A percentile compares a stretch with the other conserved stretches of the same genome.
Conservation (phyloP, 2,113 vertebrate species). For the Myotis yumanensis region DNA sequence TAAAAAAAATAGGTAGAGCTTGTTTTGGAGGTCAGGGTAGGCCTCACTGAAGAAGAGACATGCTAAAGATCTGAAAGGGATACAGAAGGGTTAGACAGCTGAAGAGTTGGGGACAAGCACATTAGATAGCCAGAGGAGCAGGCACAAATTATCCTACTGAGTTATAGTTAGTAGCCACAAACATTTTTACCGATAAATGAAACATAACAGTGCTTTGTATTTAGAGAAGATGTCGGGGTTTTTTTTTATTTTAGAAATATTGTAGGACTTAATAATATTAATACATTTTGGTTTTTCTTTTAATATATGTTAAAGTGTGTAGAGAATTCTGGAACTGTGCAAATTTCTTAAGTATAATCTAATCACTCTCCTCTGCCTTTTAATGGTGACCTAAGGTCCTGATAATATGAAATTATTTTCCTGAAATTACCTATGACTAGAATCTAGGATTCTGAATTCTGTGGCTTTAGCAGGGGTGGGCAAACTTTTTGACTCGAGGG, state of each 20-base stretch:
- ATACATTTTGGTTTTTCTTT: neutral
- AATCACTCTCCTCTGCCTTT: neutral
- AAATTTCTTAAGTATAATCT: neutral
- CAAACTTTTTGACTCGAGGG: too few relatives aligned
- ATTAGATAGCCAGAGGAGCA: neutral
- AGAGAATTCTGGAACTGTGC: constrained; percentile 22
- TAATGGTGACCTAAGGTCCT: neutral
- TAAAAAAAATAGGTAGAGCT: neutral
- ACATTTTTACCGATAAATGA: neutral
- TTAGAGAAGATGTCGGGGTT: neutral
- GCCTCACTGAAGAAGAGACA: neutral
- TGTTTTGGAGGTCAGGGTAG: neutral
- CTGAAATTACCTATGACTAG: neutral
- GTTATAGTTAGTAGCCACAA: neutral
- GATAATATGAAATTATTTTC: neutral
- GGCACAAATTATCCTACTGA: neutral
- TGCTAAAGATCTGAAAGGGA: neutral
- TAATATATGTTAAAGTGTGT: neutral
- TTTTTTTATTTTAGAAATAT: constrained; percentile 43
- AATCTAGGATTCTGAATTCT: neutral
- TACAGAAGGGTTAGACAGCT: neutral
- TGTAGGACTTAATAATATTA: neutral
- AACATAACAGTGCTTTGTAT: neutral
- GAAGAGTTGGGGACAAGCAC: neutral
- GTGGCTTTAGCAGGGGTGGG: neutral